Percentiles rank a stretch among this genome's conserved stretches.
phyloP scores from a whole-genome alignment of 2,797 vertebrate genomes.

The Hapalemur alaotrensis region DNA sequence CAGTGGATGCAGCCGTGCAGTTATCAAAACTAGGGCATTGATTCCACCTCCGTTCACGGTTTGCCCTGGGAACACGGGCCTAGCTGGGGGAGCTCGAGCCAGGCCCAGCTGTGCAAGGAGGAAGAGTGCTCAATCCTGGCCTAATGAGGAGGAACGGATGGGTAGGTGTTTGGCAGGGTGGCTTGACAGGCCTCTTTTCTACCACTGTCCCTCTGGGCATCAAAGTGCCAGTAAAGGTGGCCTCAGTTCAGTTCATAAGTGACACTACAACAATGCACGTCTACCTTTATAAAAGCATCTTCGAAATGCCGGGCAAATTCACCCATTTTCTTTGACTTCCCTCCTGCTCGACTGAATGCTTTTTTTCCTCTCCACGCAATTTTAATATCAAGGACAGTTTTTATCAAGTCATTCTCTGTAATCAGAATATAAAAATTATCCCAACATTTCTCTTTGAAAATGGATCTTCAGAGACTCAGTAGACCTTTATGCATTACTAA shows the following conservation, averaged over 20 bases:
- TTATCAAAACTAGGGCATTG: neutral
- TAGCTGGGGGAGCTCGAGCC: neutral
- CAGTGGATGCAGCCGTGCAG: neutral
- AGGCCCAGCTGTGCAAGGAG: neutral
- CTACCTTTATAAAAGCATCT: slow-evolving; percentile 31
- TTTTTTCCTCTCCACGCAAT: slow-evolving; percentile 58
- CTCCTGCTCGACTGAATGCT: slow-evolving; percentile 43
- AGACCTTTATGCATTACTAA: slow-evolving; percentile 79
- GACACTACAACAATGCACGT: neutral
- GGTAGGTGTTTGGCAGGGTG: fast-evolving
- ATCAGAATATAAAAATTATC: slow-evolving; percentile 74
- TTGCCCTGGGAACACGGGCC: neutral
- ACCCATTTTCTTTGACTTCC: neutral
- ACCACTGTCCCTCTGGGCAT: fast-evolving
- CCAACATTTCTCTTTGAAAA: slow-evolving; percentile 82
- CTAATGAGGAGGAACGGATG: neutral
- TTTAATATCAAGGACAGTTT: slow-evolving; percentile 79
- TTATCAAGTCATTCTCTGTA: slow-evolving; percentile 80
- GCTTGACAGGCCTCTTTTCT: neutral
- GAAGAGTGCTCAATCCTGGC: neutral
- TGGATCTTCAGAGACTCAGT: slow-evolving; percentile 79
- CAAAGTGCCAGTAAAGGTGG: neutral
- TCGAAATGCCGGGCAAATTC: slow-evolving; percentile 40
- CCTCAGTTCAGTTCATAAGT: neutral
- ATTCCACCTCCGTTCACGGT: neutral